Evolutionary conservation across 1,140 invertebrate species (phyloP).

Genomic region (Zaprionus africanus): DNA sequence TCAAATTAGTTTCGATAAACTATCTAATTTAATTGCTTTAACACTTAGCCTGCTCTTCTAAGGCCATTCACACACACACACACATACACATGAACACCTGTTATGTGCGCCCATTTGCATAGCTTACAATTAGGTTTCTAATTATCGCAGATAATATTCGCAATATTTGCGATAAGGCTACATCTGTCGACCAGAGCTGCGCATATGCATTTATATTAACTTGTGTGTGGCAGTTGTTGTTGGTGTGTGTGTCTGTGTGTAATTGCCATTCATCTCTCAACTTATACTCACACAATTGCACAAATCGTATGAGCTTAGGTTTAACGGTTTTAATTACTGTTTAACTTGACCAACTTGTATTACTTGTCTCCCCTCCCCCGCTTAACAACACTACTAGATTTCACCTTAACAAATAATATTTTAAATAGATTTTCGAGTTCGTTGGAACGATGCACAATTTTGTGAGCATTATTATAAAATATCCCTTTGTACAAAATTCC

Average conservation of each 20-base stretch:
- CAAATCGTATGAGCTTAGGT: slow-evolving; percentile 59
- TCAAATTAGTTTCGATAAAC: slow-evolving; percentile 70
- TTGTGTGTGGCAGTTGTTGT: background rate
- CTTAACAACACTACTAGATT: background rate
- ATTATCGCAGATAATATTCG: slow-evolving; percentile 81
- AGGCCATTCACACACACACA: slow-evolving; percentile 35
- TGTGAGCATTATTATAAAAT: background rate
- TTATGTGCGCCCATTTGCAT: slow-evolving; percentile 66
- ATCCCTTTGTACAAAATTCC: no score
- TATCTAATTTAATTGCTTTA: slow-evolving; percentile 76
- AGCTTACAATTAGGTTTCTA: slow-evolving; percentile 79
- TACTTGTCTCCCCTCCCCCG: background rate
- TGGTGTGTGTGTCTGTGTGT: background rate
- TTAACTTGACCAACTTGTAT: slow-evolving; percentile 37
- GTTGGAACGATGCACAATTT: background rate
- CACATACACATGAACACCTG: slow-evolving; percentile 18
- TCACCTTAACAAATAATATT: slow-evolving; percentile 37
- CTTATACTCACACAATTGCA: slow-evolving; percentile 5
- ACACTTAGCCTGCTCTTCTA: slow-evolving; percentile 55
- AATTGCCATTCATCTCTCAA: slow-evolving; percentile 49
- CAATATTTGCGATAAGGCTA: slow-evolving; percentile 69
- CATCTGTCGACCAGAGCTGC: background rate
- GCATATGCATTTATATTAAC: slow-evolving; percentile 57
- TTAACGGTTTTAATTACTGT: slow-evolving; percentile 79
- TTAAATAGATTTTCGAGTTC: slow-evolving; percentile 64